Percentiles rank a stretch among this genome's conserved stretches.
These are phyloP conservation scores for Sebastes iracundus DNA, from an alignment of 2,797 vertebrate species.

Conservation along the genomic window DNA sequence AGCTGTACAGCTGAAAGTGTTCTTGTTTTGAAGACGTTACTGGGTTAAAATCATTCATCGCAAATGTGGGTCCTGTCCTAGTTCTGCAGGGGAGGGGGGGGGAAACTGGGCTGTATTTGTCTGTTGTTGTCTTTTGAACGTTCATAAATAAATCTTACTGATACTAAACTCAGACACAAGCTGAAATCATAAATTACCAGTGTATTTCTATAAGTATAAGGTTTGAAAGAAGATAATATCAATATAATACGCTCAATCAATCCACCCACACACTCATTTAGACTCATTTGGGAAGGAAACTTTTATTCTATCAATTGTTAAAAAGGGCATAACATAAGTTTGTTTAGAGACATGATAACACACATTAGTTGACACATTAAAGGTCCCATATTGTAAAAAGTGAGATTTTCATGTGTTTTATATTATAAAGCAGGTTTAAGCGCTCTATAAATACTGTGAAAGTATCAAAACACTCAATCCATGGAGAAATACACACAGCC, in stretches of 20 bases:
- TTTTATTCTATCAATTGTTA: not conserved
- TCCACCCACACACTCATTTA: not conserved
- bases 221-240: not conserved
- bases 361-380: no score
- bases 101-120: not conserved
- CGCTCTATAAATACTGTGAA: no score
- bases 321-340: not conserved
- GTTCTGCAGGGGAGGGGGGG: not conserved
- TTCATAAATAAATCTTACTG: constrained; percentile 11
- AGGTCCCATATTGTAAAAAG: no score
- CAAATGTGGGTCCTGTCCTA: constrained; percentile 7
- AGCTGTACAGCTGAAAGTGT: not conserved
- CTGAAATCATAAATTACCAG: not conserved
- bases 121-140: not conserved
- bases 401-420: no score
- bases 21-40: constrained; percentile 10
- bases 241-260: not conserved
- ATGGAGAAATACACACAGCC: no score
- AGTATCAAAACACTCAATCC: no score
- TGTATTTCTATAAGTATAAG: no score
- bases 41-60: constrained; percentile 12
- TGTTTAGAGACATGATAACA: not conserved
- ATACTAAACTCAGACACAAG: not conserved
- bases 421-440: no score
- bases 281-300: not conserved